Conservation (phyloP, 2,797 vertebrate genomes). For the Schizothorax lantsangensis region DNA sequence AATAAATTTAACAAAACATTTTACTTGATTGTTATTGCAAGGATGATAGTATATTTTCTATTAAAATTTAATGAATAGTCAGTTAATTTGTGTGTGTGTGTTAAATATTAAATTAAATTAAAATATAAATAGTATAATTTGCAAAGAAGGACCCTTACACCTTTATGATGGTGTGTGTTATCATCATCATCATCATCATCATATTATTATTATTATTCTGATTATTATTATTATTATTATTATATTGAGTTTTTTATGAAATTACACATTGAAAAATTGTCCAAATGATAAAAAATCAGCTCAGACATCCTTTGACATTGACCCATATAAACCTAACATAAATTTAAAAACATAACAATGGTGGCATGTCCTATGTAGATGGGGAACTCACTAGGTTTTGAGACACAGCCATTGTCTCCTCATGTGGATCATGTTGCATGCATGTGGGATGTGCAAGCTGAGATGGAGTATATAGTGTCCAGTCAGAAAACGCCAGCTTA, state of each 20-base stretch:
- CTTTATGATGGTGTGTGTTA: too few species aligned
- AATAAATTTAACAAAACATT: not conserved
- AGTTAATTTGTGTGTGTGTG: too few species aligned
- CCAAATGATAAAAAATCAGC: not conserved
- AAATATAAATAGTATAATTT: not conserved
- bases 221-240: not conserved
- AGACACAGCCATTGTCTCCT: conserved; percentile 33
- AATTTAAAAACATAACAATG: not conserved
- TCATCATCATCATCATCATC: too few species aligned
- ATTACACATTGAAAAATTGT: not conserved
- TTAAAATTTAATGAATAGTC: not conserved
- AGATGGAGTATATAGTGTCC: conserved; percentile 49
- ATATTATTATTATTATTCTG: not conserved
- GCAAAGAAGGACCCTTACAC: too few species aligned
- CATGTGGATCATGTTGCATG: conserved; percentile 52
- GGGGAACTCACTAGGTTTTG: conserved; percentile 10
- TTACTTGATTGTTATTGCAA: not conserved
- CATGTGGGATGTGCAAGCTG: conserved; percentile 46
- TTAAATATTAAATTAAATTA: not conserved
- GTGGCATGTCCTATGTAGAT: not conserved
- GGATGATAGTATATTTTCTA: too few species aligned
- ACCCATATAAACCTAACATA: not conserved
- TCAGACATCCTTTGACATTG: not conserved
- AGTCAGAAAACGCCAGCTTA: not conserved
- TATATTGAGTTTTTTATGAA: not conserved